Evolutionary conservation across 2,113 vertebrate species (phyloP).

Genomic region (Notothenia coriiceps): DNA sequence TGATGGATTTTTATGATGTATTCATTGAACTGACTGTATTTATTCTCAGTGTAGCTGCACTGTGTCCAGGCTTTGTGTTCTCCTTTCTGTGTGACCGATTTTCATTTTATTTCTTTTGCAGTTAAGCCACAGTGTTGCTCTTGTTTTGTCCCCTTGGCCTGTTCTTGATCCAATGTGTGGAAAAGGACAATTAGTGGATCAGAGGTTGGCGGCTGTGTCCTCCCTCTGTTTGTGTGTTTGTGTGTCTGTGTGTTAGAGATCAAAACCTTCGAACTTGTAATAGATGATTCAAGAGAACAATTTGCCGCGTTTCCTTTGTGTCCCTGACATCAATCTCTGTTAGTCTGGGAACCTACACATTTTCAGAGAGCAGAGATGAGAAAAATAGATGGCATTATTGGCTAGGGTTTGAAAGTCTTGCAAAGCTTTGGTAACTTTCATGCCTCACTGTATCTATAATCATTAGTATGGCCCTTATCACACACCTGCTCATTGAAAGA

Average conservation of each 20-base stretch:
- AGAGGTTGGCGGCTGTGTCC: conserved; percentile 20
- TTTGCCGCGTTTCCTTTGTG: conserved; percentile 3
- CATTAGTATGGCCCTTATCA: neutral
- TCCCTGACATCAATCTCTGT: conserved; percentile 6
- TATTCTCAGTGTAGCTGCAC: neutral
- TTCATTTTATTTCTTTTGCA: conserved; percentile 28
- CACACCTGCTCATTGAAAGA: neutral
- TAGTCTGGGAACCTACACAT: conserved; percentile 7
- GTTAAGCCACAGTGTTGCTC: neutral
- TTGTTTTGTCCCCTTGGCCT: conserved; percentile 14
- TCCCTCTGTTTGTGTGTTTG: neutral
- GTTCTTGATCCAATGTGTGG: conserved; percentile 27
- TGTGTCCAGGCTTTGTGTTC: conserved; percentile 6
- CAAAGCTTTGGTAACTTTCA: neutral
- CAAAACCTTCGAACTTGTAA: conserved; percentile 25
- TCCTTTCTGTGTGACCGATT: conserved; percentile 3
- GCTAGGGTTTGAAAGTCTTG: neutral
- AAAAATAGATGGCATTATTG: neutral
- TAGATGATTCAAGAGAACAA: conserved; percentile 28
- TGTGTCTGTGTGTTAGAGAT: conserved; percentile 9
- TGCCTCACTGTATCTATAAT: neutral
- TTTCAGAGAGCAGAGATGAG: neutral
- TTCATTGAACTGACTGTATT: neutral
- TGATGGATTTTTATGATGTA: neutral
- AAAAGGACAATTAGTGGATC: conserved; percentile 44